These are phyloP conservation scores for Parazoanthus swiftii DNA, from an alignment of 92 coral and sea anemone genomes.

Conservation along the genomic window DNA sequence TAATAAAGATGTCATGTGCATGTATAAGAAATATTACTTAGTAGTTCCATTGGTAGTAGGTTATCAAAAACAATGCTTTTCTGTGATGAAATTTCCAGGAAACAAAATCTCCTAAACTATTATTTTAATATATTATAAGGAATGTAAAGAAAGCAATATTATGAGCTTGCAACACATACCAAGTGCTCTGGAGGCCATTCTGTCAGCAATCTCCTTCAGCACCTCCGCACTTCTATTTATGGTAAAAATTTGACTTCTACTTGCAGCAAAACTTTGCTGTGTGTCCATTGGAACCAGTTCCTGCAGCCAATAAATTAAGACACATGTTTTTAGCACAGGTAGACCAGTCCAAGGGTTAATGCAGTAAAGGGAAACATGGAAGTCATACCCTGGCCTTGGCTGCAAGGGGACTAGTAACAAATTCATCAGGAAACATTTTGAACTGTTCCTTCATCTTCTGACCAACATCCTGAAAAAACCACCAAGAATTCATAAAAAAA, in stretches of 20 bases:
- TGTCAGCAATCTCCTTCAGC: conserved; percentile 87
- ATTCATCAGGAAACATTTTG: conserved; percentile 92
- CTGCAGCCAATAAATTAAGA: conserved; percentile 36
- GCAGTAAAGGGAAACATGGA: background rate
- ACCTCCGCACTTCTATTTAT: conserved; percentile 80
- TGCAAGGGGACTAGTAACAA: conserved; percentile 88
- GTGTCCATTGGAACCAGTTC: conserved; percentile 94
- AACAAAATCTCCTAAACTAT: too few relatives aligned
- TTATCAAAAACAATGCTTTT: too few relatives aligned
- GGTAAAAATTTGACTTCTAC: conserved; percentile 78
- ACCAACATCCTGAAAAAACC: conserved; percentile 78
- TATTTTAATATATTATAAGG: too few relatives aligned
- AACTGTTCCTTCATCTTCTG: conserved; percentile 96
- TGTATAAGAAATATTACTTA: too few relatives aligned
- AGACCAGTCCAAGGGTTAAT: background rate
- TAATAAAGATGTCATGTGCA: too few relatives aligned
- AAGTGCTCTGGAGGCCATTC: conserved; percentile 80
- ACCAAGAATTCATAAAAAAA: background rate
- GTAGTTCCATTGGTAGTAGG: too few relatives aligned
- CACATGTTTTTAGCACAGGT: background rate
- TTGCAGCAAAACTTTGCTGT: conserved; percentile 79
- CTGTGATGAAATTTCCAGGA: too few relatives aligned
- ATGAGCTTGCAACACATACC: conserved; percentile 46
- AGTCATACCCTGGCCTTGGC: conserved; percentile 74
- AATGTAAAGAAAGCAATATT: too few relatives aligned